Evolutionary conservation across 1,140 invertebrate species (phyloP), one percentile per base, ranked within the genome.

Genomic region (Andrena cerasifolii): DNA sequence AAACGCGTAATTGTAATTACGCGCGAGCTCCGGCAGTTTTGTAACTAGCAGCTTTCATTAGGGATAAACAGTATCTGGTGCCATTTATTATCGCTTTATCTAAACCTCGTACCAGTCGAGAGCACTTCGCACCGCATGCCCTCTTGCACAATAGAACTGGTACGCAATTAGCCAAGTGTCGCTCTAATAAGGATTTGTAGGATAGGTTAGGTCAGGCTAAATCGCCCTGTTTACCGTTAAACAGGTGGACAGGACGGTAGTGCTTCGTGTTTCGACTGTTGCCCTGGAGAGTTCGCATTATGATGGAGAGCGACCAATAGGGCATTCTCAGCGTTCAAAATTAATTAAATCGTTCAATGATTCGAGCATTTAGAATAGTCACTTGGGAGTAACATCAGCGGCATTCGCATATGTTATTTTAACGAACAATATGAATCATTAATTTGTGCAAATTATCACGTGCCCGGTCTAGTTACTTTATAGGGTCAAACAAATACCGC

Each of bases 161-260:
- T 28, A 26, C 36, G 77, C 82, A 84, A 84, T 84, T 84, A 84
- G 82, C 82, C 77, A 72, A 80, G 70, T 80, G 82, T 83, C 71
- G 78, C 77, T 83, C 82, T 84, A 83, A 84, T 83, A 83, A 83
- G 77, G 77, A 84, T 84, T 84, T 84, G 77, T 84, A 68, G 75
- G 43, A 73, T 66, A 36, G 63, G 65, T 65, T 79, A 63, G 56
- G 71, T 56, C 70, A 59, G 56, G 72, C 45, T 72, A 53, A 84
- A 84, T 72, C 58, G 58, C 33, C n/a, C 63, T 83, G 62, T 84
- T 79, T 76, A 83, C 53, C 49, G 53, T 51, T 65, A 70, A 79
- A 66, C 71, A 83, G 54, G 54, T 79, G 45, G 66, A 83, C 63
- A 31, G 18, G 45, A 53, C 7, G 18, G 12, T 6, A 16, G n/a